Evolutionary conservation across 2,888 invertebrate genomes (phyloP).

Genomic region (Melanostoma scalare): DNA sequence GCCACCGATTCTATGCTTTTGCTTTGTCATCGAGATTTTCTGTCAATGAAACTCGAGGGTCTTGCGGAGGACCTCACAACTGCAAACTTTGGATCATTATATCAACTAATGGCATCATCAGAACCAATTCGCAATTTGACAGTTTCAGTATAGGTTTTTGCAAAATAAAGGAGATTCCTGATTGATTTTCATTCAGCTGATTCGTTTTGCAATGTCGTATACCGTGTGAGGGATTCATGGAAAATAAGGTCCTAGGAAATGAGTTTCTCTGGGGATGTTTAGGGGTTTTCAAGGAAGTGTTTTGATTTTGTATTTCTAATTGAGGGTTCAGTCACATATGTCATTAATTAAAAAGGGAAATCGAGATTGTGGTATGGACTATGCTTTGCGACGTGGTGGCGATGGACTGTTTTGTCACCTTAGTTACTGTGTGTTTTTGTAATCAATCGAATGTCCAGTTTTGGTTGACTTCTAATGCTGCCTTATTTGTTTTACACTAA

Average conservation of each 20-base stretch:
- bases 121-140: slow-evolving; percentile 63
- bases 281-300: slow-evolving; percentile 53
- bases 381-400: too few relatives aligned
- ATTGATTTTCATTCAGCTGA: slow-evolving; percentile 38
- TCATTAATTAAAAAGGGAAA: slow-evolving; percentile 41
- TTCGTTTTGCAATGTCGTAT: background rate
- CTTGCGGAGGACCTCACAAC: slow-evolving; percentile 71
- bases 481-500: too few relatives aligned
- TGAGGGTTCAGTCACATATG: slow-evolving; percentile 59
- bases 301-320: slow-evolving; percentile 61
- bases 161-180: slow-evolving; percentile 41
- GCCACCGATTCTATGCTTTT: background rate
- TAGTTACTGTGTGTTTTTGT: too few relatives aligned
- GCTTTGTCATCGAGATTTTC: slow-evolving; percentile 17
- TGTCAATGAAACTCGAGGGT: slow-evolving; percentile 57
- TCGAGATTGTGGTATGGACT: too few relatives aligned
- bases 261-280: slow-evolving; percentile 57
- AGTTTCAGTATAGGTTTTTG: slow-evolving; percentile 36
- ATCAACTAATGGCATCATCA: slow-evolving; percentile 69
- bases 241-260: slow-evolving; percentile 28
- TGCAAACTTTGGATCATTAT: slow-evolving; percentile 48
- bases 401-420: too few relatives aligned
- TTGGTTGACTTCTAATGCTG: too few relatives aligned
- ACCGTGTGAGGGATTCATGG: slow-evolving; percentile 1
- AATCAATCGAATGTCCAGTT: too few relatives aligned